Conservation (phyloP, 1,140 invertebrate species). For the Teleogryllus occipitalis region DNA sequence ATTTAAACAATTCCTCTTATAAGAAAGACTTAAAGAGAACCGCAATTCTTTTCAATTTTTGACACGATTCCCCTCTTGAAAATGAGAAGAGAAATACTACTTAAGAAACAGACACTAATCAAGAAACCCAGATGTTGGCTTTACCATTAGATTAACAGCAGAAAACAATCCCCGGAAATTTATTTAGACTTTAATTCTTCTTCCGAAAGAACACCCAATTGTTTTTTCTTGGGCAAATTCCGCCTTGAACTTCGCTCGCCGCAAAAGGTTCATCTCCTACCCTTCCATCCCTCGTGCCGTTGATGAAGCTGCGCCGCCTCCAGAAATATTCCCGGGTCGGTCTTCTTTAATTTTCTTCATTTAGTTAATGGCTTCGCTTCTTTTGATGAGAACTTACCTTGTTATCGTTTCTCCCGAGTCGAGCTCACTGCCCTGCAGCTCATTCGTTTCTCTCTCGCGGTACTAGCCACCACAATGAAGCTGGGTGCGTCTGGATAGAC, state of each 20-base stretch:
- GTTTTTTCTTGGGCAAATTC: not conserved
- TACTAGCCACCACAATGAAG: too few relatives aligned
- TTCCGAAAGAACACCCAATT: not conserved
- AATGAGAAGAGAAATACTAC: too few relatives aligned
- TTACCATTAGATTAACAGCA: too few relatives aligned
- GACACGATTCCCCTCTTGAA: too few relatives aligned
- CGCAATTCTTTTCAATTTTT: too few relatives aligned
- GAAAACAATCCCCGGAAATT: not conserved
- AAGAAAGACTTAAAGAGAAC: too few relatives aligned
- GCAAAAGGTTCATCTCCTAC: not conserved
- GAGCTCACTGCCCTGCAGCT: not conserved
- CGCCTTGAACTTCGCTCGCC: not conserved
- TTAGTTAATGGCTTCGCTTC: not conserved
- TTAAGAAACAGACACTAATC: too few relatives aligned
- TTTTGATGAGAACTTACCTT: not conserved
- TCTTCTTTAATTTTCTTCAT: slow-evolving; percentile 1
- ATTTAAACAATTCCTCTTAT: too few relatives aligned
- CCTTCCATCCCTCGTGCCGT: not conserved
- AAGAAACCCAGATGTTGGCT: too few relatives aligned
- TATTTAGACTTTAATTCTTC: not conserved
- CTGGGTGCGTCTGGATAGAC: too few relatives aligned
- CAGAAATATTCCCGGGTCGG: not conserved
- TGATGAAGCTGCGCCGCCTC: not conserved
- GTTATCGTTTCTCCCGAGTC: not conserved
- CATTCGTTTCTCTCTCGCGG: too few relatives aligned